Percentiles rank a stretch among this genome's conserved stretches.
phyloP scores from a whole-genome alignment of 2,113 vertebrate species.

The Electrona antarctica region DNA sequence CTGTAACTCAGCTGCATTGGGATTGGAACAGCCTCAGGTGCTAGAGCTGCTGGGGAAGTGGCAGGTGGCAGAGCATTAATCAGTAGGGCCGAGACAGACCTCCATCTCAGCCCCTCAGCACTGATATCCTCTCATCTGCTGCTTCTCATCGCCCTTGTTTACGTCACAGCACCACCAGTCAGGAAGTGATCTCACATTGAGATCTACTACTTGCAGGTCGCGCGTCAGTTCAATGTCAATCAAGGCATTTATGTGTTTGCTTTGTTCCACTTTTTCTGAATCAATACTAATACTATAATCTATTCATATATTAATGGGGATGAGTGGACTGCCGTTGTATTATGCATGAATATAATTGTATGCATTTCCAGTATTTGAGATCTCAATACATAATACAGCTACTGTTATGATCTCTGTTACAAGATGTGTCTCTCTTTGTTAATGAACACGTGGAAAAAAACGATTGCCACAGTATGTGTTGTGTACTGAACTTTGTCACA shows the following conservation, averaged over 20 bases:
- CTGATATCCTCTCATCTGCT: constrained; percentile 44
- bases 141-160: constrained; percentile 55
- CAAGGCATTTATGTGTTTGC: background rate
- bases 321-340: no score
- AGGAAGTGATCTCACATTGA: constrained; percentile 30
- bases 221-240: background rate
- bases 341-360: background rate
- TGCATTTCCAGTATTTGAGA: background rate
- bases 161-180: constrained; percentile 48
- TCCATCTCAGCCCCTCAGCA: constrained; percentile 36
- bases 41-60: constrained; percentile 30
- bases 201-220: constrained; percentile 18
- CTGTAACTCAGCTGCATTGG: constrained; percentile 43
- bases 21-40: constrained; percentile 50
- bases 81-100: constrained; percentile 38
- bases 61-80: constrained; percentile 58
- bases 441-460: background rate
- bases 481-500: constrained; percentile 25
- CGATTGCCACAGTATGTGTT: constrained; percentile 2
- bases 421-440: background rate
- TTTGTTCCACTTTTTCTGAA: constrained; percentile 4
- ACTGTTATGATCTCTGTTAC: background rate
- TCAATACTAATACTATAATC: background rate
- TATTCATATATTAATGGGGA: no score
- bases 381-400: background rate